Base-by-base conservation (phyloP, 37 sponge, comb jelly and placozoan species). In the Geodia barretti region DNA sequence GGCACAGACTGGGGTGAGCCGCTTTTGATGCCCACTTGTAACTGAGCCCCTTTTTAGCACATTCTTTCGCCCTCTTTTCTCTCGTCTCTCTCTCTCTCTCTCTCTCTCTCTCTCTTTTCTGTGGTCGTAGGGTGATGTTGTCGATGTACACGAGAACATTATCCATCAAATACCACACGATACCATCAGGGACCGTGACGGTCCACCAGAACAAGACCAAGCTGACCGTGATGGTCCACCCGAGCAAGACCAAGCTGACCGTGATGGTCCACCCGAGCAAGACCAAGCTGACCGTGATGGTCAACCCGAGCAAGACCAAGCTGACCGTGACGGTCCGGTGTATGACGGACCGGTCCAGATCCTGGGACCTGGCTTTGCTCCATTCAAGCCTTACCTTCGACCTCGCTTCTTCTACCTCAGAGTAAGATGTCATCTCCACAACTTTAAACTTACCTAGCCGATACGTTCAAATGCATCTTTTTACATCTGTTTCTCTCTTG, bases 341-440 rank as follows among this genome's bases (percentile, higher is more conserved):
- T 79, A 93, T 66, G 60, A 64, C 29, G 92, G 92, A 62, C 77
- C 73, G 2, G 40, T 82, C 2, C 87, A 93, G 68, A 63, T 89
- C 3, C 73, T 86, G 29, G 93, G 93, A 2, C 87, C 93, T 25
- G 93, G 93, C 1, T 95, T 92, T 80, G 92, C 93, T 41, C 92
- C 95, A 0, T 95, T 92, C 73, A 92, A 95, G 41, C 95, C 95
- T 14, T 95, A 95, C 85, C 83, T 92, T 11, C 79, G 95, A 54
- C 92, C 95, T 40, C 70, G 32, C 0, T 74, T 58, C 54, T 95
- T 95, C 84, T 68, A 79, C 29, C 28, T 84, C 8, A 86, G 92
- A 64, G 95, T 95, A 35, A 83, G 88, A 64, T 23, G 40, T 23
- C 37, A 1, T n/a, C n/a, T n/a, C n/a, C n/a, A n/a, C n/a, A n/a